A percentile compares a stretch with the other conserved stretches of the same genome.
Evolutionary conservation across 2,797 vertebrate species (phyloP).

Genomic region (Eidolon dupreanum): DNA sequence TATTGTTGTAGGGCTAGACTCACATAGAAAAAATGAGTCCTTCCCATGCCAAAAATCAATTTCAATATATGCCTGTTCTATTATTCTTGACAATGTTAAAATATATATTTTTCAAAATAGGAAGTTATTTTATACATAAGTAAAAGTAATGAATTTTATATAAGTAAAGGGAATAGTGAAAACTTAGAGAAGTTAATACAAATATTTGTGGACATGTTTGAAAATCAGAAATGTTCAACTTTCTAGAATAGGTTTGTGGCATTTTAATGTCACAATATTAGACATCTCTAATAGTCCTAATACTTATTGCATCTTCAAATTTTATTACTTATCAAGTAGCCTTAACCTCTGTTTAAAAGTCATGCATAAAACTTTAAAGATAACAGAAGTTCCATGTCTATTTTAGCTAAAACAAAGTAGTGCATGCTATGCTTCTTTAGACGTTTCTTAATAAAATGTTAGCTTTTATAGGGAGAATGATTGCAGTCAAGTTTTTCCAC

Average conservation of each 20-base stretch:
- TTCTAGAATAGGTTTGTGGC: background rate
- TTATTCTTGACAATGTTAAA: background rate
- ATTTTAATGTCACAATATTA: background rate
- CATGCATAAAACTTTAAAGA: background rate
- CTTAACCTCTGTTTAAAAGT: background rate
- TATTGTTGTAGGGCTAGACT: background rate
- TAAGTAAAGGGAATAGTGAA: background rate
- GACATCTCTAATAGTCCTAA: background rate
- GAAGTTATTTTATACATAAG: background rate
- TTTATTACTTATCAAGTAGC: background rate
- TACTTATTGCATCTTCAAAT: background rate
- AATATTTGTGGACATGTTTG: background rate
- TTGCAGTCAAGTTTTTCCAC: background rate
- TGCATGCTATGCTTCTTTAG: background rate
- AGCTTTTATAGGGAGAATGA: background rate
- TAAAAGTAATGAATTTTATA: background rate
- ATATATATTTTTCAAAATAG: background rate
- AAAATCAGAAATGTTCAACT: conserved; percentile 24
- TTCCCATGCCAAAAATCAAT: background rate
- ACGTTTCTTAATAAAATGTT: background rate
- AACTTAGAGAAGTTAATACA: background rate
- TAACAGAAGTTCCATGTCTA: background rate
- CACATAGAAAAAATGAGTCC: background rate
- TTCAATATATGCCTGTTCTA: background rate
- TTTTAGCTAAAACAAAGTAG: background rate